phyloP scores from a whole-genome alignment of 92 coral and sea anemone genomes.

The Parazoanthus swiftii region DNA sequence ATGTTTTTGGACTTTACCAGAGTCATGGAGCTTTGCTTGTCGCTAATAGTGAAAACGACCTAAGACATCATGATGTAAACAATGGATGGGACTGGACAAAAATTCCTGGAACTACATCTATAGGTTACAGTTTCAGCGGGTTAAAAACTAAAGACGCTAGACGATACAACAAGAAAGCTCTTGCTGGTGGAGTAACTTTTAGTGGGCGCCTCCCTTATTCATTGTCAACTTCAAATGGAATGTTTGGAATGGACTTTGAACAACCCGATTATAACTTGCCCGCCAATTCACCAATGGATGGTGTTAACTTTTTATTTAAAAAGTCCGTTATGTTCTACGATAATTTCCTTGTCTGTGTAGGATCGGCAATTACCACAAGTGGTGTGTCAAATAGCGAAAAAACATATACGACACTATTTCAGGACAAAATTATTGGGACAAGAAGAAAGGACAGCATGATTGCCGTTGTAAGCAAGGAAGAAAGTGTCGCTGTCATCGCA shows the following conservation, averaged over 20 bases:
- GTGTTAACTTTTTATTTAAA: conserved; percentile 49
- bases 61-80: conserved; percentile 35
- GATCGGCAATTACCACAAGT: conserved; percentile 39
- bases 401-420: conserved; percentile 79
- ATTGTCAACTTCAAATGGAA: conserved; percentile 52
- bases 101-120: conserved; percentile 62
- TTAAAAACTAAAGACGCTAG: conserved; percentile 33
- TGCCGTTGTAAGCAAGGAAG: too few species aligned
- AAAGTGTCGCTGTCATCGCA: too few species aligned
- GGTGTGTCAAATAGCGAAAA: background rate
- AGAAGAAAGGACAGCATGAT: too few species aligned
- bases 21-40: conserved; percentile 67
- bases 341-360: conserved; percentile 65
- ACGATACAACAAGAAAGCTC: conserved; percentile 47
- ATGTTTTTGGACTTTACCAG: conserved; percentile 52
- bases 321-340: conserved; percentile 77
- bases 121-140: conserved; percentile 22
- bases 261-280: conserved; percentile 46
- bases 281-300: background rate
- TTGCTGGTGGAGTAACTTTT: conserved; percentile 75
- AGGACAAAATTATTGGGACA: conserved; percentile 48
- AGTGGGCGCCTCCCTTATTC: conserved; percentile 39
- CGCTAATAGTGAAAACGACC: conserved; percentile 58
- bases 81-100: conserved; percentile 70
- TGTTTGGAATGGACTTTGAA: conserved; percentile 69